Conservation (phyloP, 2,888 invertebrate genomes). For the Nezara viridula region DNA sequence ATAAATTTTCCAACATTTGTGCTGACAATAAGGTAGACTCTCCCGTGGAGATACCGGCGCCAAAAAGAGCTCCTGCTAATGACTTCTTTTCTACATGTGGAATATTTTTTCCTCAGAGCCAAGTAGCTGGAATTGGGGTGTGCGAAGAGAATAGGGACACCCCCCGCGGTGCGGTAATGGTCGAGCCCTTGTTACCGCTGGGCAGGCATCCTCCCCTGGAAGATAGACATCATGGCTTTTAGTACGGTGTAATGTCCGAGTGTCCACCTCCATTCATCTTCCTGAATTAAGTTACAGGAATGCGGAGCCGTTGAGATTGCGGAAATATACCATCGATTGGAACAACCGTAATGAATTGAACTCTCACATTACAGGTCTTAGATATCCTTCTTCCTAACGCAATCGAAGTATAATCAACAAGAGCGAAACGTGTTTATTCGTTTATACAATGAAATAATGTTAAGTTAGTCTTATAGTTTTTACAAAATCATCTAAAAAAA, state of each 20-base stretch:
- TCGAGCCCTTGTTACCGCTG: not conserved
- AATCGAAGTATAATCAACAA: no score
- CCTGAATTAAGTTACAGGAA: not conserved
- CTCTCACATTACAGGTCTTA: no score
- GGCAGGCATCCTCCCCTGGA: not conserved
- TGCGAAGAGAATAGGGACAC: slow-evolving; percentile 31
- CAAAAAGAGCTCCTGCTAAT: slow-evolving; percentile 20
- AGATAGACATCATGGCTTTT: slow-evolving; percentile 48
- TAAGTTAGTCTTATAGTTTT: no score
- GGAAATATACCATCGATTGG: no score
- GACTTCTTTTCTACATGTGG: slow-evolving; percentile 35
- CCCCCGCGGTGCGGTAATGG: slow-evolving; percentile 33
- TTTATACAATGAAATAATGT: no score
- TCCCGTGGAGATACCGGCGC: slow-evolving; percentile 7
- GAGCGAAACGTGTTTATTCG: no score
- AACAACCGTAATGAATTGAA: no score
- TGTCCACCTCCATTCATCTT: slow-evolving; percentile 10
- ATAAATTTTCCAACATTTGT: not conserved
- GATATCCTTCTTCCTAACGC: no score
- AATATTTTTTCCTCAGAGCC: not conserved
- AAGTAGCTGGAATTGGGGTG: slow-evolving; percentile 30
- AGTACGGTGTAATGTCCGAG: not conserved
- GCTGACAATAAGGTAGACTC: not conserved
- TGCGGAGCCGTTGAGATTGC: not conserved
- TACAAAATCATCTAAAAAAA: no score